A percentile compares a stretch with the other conserved stretches of the same genome.
Conservation (phyloP, 1,140 invertebrate species). For the Bombus vancouverensis region DNA sequence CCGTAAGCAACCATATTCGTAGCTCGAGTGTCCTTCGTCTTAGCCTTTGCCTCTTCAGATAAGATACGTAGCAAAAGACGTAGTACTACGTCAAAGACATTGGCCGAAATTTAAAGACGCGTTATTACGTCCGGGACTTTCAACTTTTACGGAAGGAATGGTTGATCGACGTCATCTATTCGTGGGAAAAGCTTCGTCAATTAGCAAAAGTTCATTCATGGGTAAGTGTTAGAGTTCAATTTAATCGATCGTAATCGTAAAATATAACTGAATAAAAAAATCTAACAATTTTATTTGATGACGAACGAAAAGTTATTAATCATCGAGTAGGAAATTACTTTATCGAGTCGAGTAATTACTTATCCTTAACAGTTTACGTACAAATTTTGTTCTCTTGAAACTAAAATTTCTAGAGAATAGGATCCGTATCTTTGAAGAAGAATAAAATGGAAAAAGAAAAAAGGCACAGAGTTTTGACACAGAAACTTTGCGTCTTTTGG, state of each 20-base stretch:
- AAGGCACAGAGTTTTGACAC: background rate
- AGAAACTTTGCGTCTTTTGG: background rate
- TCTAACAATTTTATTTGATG: background rate
- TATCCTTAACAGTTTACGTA: background rate
- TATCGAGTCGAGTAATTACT: too few relatives aligned
- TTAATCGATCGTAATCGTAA: too few relatives aligned
- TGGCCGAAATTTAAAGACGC: background rate
- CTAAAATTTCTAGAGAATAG: background rate
- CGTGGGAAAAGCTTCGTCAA: too few relatives aligned
- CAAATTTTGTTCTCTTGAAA: background rate
- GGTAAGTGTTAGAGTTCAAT: too few relatives aligned
- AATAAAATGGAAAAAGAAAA: background rate
- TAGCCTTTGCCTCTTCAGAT: slow-evolving; percentile 40
- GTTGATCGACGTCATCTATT: background rate
- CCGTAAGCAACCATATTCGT: background rate
- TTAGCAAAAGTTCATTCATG: too few relatives aligned
- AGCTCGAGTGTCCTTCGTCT: slow-evolving; percentile 26
- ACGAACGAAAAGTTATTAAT: background rate
- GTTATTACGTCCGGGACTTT: background rate
- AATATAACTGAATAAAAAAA: too few relatives aligned
- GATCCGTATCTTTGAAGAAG: background rate
- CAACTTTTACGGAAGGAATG: background rate
- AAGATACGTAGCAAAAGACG: slow-evolving; percentile 22
- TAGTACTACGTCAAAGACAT: background rate
- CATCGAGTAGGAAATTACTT: background rate